These are phyloP conservation scores for Nycticryphes semicollaris DNA, from an alignment of 2,113 vertebrate species.

Conservation along the genomic window DNA sequence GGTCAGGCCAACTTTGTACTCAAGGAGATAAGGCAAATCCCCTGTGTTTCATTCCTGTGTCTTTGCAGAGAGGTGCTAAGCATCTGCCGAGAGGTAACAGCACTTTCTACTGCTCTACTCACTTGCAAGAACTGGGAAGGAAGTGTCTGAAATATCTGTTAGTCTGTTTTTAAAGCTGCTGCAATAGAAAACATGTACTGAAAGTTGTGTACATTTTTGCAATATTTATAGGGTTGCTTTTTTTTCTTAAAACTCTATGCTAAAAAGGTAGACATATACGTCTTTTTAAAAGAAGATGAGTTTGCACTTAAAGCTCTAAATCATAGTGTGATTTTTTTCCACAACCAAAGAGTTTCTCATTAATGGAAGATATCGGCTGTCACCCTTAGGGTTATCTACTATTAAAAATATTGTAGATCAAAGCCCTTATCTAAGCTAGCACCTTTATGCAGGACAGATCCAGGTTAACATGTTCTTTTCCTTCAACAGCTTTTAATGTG, in stretches of 20 bases:
- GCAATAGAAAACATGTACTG: background rate
- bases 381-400: background rate
- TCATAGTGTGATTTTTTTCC: background rate
- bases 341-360: background rate
- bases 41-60: background rate
- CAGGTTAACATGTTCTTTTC: background rate
- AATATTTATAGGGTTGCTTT: background rate
- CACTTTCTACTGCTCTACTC: background rate
- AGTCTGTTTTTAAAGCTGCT: background rate
- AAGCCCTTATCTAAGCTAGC: background rate
- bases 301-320: slow-evolving; percentile 18
- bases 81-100: background rate
- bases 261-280: background rate
- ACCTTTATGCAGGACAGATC: background rate
- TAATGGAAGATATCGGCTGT: background rate
- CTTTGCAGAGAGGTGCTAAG: background rate
- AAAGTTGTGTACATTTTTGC: background rate
- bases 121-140: background rate
- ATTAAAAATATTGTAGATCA: background rate
- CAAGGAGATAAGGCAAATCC: background rate
- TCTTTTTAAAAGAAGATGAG: background rate
- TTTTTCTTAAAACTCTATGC: background rate
- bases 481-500: background rate
- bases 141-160: background rate
- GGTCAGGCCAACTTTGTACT: background rate